Percentiles rank a stretch among this genome's conserved stretches.
phyloP scores from a whole-genome alignment of 2,797 vertebrate species.

The Aeoliscus strigatus region DNA sequence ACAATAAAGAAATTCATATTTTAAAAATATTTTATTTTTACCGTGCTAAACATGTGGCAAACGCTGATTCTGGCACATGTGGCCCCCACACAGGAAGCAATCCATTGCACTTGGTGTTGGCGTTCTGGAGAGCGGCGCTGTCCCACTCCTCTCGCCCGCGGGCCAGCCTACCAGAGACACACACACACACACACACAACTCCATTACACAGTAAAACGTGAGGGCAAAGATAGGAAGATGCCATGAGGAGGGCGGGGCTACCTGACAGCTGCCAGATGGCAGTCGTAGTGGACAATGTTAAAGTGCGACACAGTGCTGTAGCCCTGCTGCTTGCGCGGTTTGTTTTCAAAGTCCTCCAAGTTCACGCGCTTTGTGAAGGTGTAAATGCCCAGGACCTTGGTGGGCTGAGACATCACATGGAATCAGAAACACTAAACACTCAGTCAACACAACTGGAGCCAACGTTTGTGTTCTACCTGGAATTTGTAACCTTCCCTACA shows the following conservation, averaged over 20 bases:
- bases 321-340: constrained; percentile 95
- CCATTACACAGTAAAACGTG: not conserved
- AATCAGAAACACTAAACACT: constrained; percentile 2
- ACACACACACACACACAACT: not conserved
- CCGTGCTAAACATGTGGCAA: constrained; percentile 97
- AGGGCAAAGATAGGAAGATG: not conserved
- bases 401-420: constrained; percentile 86
- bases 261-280: constrained; percentile 98
- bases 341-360: constrained; percentile 95
- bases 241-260: constrained; percentile 37
- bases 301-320: constrained; percentile 99
- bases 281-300: constrained; percentile 99
- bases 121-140: constrained; percentile 95
- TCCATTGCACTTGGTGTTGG: constrained; percentile 99
- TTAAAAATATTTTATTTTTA: no score
- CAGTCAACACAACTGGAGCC: constrained; percentile 4
- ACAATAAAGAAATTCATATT: no score
- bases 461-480: constrained; percentile 75
- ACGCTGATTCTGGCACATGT: constrained; percentile 95
- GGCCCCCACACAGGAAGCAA: constrained; percentile 98
- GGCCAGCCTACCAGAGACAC: constrained; percentile 77
- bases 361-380: constrained; percentile 96
- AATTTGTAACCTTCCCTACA: constrained; percentile 99
- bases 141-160: constrained; percentile 98
- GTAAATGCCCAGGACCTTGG: constrained; percentile 97